These are phyloP conservation scores for Cheilosia pagana DNA, from an alignment of 2,888 invertebrate genomes.

Conservation along the genomic window DNA sequence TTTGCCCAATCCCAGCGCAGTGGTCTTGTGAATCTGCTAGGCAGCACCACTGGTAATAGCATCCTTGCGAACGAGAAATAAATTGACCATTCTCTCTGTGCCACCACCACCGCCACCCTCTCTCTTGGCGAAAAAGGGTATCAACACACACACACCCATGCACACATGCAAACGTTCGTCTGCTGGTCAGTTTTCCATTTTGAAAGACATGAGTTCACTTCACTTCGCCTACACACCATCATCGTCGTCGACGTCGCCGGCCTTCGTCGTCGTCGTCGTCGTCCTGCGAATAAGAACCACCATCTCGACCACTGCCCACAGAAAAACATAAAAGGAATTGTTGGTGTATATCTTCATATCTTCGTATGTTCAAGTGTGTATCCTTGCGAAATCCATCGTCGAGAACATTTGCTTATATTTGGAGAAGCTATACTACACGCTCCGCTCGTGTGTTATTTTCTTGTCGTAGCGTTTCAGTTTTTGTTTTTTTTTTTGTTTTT, in stretches of 20 bases:
- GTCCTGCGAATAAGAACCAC: conserved; percentile 45
- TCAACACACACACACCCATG: conserved; percentile 22
- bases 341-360: conserved; percentile 70
- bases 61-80: conserved; percentile 77
- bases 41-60: conserved; percentile 65
- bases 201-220: conserved; percentile 77
- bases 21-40: conserved; percentile 73
- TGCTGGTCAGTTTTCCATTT: conserved; percentile 76
- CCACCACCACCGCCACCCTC: neutral
- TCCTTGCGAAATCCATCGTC: conserved; percentile 75
- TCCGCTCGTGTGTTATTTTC: conserved; percentile 74
- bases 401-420: conserved; percentile 74
- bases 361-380: conserved; percentile 72
- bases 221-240: conserved; percentile 67
- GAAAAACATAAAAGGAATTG: conserved; percentile 73
- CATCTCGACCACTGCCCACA: conserved; percentile 57
- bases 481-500: conserved; percentile 23
- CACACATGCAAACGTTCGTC: conserved; percentile 62
- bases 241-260: neutral
- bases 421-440: conserved; percentile 69
- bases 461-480: conserved; percentile 56
- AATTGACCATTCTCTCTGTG: conserved; percentile 76
- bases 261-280: neutral
- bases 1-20: conserved; percentile 41
- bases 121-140: conserved; percentile 21